phyloP scores from a whole-genome alignment of 92 coral and sea anemone species.

The Zoanthus sociatus region DNA sequence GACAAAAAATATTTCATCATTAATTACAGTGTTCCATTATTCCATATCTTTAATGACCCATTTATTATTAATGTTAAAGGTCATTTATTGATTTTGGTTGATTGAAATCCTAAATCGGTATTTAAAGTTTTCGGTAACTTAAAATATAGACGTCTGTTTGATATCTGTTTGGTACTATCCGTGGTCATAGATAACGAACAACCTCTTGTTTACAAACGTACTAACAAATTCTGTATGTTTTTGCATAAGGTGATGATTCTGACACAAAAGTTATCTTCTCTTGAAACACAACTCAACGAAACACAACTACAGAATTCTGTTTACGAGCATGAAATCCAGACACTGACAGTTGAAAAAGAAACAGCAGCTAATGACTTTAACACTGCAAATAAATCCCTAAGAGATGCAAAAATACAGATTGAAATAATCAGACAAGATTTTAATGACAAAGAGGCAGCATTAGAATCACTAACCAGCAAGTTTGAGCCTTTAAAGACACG shows the following conservation, averaged over 20 bases:
- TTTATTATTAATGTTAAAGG: too few species aligned
- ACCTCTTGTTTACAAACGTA: too few species aligned
- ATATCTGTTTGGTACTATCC: too few species aligned
- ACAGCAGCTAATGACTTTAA: conserved; percentile 71
- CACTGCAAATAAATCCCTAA: conserved; percentile 63
- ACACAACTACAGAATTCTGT: conserved; percentile 77
- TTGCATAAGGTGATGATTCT: conserved; percentile 60
- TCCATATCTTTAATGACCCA: too few species aligned
- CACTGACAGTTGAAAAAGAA: conserved; percentile 71
- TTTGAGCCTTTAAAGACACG: conserved; percentile 67
- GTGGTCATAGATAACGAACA: too few species aligned
- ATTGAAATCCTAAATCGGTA: too few species aligned
- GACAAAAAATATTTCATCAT: too few species aligned
- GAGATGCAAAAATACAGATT: conserved; percentile 69
- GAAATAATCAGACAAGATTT: conserved; percentile 82
- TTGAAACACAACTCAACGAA: conserved; percentile 85
- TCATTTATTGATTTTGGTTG: too few species aligned
- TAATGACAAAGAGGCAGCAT: conserved; percentile 74
- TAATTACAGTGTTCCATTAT: too few species aligned
- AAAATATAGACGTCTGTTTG: too few species aligned
- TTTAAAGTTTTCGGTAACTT: too few species aligned
- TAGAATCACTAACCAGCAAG: conserved; percentile 73
- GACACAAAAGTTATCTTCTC: conserved; percentile 77
- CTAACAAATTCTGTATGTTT: not conserved
- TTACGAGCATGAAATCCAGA: conserved; percentile 74